These are phyloP conservation scores for Phaethon lepturus DNA, from an alignment of 2,113 vertebrate genomes.

Conservation along the genomic window DNA sequence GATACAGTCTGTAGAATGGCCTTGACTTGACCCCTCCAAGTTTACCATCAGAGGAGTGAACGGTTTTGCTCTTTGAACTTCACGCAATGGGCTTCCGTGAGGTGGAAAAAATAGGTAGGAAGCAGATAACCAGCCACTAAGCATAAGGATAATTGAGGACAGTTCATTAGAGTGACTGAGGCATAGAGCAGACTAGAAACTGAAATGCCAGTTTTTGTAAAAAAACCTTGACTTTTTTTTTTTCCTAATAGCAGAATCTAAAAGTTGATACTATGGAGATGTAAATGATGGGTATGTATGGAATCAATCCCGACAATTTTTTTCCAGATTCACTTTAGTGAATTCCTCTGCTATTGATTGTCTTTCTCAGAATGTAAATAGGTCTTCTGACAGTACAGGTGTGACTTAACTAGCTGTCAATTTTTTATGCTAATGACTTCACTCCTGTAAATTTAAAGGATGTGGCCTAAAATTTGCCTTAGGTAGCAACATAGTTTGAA, in stretches of 20 bases:
- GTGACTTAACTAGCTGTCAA: background rate
- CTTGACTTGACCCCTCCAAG: background rate
- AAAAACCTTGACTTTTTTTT: background rate
- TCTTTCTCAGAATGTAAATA: background rate
- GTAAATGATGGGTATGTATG: background rate
- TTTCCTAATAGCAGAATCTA: background rate
- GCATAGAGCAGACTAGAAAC: background rate
- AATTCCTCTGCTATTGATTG: background rate
- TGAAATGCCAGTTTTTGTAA: background rate
- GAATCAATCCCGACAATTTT: background rate
- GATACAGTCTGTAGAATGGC: background rate
- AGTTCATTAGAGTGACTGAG: background rate
- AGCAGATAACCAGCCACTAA: background rate
- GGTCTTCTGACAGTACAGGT: background rate
- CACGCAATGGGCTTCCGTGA: rapidly evolving
- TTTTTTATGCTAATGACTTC: background rate
- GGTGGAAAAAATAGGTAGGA: background rate
- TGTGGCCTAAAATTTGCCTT: background rate
- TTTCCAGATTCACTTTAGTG: background rate
- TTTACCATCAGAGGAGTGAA: background rate
- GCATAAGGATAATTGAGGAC: no score
- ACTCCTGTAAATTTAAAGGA: background rate
- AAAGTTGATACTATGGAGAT: background rate
- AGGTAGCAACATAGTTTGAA: background rate
- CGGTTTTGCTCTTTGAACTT: background rate